These are phyloP conservation scores for Nesoenas mayeri DNA, from an alignment of 2,113 vertebrate genomes.

Conservation along the genomic window DNA sequence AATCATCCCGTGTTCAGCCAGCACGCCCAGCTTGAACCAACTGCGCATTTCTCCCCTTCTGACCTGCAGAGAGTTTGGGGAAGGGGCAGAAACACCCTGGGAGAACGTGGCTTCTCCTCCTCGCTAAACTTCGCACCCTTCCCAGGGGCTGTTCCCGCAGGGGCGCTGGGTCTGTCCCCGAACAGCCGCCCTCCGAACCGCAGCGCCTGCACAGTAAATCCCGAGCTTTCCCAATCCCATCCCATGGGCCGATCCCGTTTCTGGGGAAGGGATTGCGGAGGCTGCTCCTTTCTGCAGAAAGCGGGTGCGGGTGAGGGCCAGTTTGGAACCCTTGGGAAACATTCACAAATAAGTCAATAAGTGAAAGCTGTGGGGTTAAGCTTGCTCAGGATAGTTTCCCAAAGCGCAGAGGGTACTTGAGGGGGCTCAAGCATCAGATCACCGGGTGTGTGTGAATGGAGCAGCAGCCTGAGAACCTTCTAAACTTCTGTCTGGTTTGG, in stretches of 20 bases:
- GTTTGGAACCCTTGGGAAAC: rapidly evolving
- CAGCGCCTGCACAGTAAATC: slow-evolving; percentile 5
- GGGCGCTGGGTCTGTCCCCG: too few species aligned
- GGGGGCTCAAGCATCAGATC: not conserved
- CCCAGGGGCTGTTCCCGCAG: too few species aligned
- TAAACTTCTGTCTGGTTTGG: not conserved
- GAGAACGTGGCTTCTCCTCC: too few species aligned
- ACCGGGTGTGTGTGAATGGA: rapidly evolving
- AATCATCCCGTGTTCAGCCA: not conserved
- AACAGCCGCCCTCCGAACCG: not conserved
- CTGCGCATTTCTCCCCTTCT: too few species aligned
- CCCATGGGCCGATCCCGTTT: not conserved
- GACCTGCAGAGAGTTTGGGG: not conserved
- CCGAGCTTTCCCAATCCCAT: not conserved
- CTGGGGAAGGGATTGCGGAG: not conserved
- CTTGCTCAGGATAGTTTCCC: not conserved
- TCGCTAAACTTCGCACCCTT: too few species aligned
- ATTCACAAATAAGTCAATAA: not conserved
- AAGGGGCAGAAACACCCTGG: too few species aligned
- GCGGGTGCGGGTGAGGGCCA: rapidly evolving
- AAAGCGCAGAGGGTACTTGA: not conserved
- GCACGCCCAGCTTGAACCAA: not conserved
- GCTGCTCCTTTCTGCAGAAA: not conserved
- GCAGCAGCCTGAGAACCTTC: not conserved
- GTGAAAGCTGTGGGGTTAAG: not conserved